Evolutionary conservation across 2,797 vertebrate genomes (phyloP).

Genomic region (Saxicola maurus): DNA sequence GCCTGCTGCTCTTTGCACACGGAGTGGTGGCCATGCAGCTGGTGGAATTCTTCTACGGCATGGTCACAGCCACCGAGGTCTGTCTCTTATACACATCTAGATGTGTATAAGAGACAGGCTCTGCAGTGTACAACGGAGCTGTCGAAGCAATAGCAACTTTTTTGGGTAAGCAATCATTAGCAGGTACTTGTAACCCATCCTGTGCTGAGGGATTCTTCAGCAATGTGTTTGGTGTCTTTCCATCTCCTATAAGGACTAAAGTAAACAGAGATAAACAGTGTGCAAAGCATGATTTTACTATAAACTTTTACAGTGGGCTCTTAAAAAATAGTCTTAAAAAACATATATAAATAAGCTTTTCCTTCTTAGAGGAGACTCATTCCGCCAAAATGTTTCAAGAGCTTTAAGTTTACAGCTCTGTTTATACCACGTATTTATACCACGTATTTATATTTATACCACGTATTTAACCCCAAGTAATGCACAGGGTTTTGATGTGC

Average conservation of each 20-base stretch:
- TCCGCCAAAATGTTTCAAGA: not conserved
- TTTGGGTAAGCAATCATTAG: not conserved
- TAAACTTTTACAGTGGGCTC: not conserved
- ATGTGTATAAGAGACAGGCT: too few species aligned
- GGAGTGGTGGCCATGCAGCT: too few species aligned
- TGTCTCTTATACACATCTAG: too few species aligned
- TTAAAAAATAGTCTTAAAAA: not conserved
- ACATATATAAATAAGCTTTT: not conserved
- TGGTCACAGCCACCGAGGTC: too few species aligned
- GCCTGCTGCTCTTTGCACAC: too few species aligned
- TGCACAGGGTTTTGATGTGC: too few species aligned
- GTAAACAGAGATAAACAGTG: accelerated
- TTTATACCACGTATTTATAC: not conserved
- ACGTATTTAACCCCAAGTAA: not conserved
- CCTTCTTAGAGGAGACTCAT: not conserved
- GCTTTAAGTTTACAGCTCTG: not conserved
- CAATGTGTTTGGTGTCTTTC: not conserved
- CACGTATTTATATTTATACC: too few species aligned
- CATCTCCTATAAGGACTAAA: not conserved
- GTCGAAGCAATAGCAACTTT: slow-evolving; percentile 30
- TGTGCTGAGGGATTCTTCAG: not conserved
- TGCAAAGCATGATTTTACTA: not conserved
- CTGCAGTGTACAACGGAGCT: slow-evolving; percentile 26
- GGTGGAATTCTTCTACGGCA: too few species aligned
- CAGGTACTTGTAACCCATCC: not conserved